Base-by-base conservation (phyloP, 2,888 invertebrate species). In the Gymnocheta viridis region DNA sequence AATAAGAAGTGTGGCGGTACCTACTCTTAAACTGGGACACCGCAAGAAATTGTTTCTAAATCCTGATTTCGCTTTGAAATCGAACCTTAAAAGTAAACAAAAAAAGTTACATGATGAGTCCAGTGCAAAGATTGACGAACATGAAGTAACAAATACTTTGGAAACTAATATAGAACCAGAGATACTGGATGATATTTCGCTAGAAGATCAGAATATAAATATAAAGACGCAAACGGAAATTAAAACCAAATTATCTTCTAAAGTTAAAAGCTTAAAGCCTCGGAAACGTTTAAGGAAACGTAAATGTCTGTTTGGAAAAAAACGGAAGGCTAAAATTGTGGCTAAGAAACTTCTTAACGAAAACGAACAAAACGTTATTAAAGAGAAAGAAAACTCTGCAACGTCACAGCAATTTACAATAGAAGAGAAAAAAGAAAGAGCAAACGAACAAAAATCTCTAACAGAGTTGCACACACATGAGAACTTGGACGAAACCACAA, bases 1-100 rank as follows among this genome's bases (percentile, higher is more conserved):
- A 32, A 12, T 90, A 0, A 86, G 86, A 9, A 86, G 83, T 51
- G 88, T 89, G 87, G 90, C 90, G 0, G 76, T 89, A 70, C 90
- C 90, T 14, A 90, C 90, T 0, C 22, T 89, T 1, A 85, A 87
- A 35, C 82, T 90, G 17, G 91, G 89, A 0, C 90, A 90, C 51
- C 78, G 85, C 4, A 87, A 85, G 0, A 70, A 86, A 17, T 69
- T 89, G 5, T 87, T 88, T 22, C 86, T 87, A 3, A 90, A 89
- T 85, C 86, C 87, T 2, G 78, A 78, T 12, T 62, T 49, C 6
- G 29, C 51, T 4, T 0, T 22, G 7, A 70, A 62, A 62, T 1
- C 22, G 0, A 38, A 24, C 1, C 4, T 14, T 14, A 70, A 70
- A 49, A 58, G 32, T 27, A 56, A 51, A 35, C 6, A 22, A 6